Evolutionary conservation across 2,113 vertebrate genomes (phyloP).

Genomic region (Phylloscopus whistleri): DNA sequence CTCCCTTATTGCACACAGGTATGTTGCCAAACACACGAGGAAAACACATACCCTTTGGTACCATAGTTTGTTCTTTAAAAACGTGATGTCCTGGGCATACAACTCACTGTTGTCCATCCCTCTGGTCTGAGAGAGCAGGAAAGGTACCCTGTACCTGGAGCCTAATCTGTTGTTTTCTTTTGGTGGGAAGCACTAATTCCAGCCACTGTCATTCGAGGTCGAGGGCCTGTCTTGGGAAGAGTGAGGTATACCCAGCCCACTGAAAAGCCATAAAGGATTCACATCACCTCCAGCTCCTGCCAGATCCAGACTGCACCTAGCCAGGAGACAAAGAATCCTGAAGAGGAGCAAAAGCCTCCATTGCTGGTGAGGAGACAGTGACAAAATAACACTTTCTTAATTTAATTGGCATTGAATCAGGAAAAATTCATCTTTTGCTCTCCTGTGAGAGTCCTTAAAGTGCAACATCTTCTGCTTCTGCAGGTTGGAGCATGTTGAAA

Average conservation of each 20-base stretch:
- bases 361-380: neutral
- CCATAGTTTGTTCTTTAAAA: neutral
- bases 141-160: neutral
- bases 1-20: neutral
- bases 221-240: neutral
- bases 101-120: neutral
- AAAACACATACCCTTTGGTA: accelerated
- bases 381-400: neutral
- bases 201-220: neutral
- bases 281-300: neutral
- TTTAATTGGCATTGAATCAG: neutral
- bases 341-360: neutral
- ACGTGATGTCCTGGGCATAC: accelerated
- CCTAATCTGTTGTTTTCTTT: neutral
- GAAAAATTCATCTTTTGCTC: neutral
- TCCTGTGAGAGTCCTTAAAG: neutral
- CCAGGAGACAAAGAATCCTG: neutral
- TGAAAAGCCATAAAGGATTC: neutral
- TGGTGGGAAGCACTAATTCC: neutral
- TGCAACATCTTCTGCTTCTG: neutral
- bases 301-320: neutral
- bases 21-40: neutral
- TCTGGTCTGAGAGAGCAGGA: neutral
- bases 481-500: neutral
- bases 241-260: neutral